A percentile compares a stretch with the other conserved stretches of the same genome.
phyloP scores from a whole-genome alignment of 2,888 invertebrate species.

The Drosophila histrio region DNA sequence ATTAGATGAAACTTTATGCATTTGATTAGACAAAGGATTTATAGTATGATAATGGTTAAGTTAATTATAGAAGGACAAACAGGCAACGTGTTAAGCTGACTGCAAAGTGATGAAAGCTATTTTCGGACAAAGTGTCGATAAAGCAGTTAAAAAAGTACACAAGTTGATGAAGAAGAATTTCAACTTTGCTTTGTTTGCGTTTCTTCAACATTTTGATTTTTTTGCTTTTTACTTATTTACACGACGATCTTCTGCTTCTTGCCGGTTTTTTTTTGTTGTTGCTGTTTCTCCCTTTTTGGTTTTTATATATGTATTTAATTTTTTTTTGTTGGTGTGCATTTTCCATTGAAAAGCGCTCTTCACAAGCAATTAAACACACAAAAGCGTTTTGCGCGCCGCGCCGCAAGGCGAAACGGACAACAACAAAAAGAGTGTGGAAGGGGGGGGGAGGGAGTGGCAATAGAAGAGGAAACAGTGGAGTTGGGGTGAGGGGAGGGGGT shows the following conservation, averaged over 20 bases:
- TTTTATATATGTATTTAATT: too few species aligned
- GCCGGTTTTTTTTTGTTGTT: slow-evolving; percentile 11
- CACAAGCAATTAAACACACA: slow-evolving; percentile 84
- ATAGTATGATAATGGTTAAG: background rate
- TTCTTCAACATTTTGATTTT: background rate
- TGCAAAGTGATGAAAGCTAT: background rate
- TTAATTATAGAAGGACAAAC: background rate
- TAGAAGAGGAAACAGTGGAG: background rate
- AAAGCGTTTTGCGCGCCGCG: slow-evolving; percentile 78
- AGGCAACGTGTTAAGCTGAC: background rate
- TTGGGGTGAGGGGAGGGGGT: background rate
- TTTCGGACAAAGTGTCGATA: background rate
- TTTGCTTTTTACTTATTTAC: background rate
- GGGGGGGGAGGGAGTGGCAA: background rate
- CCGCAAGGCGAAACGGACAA: slow-evolving; percentile 67
- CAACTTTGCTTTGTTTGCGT: background rate
- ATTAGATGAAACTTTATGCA: slow-evolving; percentile 27
- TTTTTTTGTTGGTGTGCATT: slow-evolving; percentile 49
- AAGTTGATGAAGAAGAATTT: slow-evolving; percentile 1
- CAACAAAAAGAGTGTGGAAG: background rate
- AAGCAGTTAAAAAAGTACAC: background rate
- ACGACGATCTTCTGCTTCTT: background rate
- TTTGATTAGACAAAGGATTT: slow-evolving; percentile 17
- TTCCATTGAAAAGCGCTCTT: slow-evolving; percentile 81
- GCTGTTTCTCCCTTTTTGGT: slow-evolving; percentile 6